These are phyloP conservation scores for Drymonia ruficornis DNA, from an alignment of 2,888 invertebrate species.

Conservation along the genomic window DNA sequence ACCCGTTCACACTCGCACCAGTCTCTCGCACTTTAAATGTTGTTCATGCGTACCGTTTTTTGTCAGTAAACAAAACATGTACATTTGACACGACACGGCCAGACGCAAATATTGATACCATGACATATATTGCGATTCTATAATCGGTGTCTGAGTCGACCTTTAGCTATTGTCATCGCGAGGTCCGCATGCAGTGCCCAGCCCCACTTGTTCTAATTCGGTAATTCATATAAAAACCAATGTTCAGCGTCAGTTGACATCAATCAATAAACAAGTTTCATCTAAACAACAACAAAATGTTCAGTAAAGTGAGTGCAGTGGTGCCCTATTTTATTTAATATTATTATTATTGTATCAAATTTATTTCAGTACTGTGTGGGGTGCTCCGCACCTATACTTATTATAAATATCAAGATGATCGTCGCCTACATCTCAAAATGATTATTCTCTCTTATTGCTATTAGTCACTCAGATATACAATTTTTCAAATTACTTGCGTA, in stretches of 20 bases:
- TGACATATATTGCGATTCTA: constrained; percentile 71
- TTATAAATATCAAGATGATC: no score
- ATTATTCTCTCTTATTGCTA: no score
- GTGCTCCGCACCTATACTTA: no score
- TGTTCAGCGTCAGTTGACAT: constrained; percentile 56
- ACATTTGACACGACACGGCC: constrained; percentile 44
- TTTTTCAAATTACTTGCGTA: no score
- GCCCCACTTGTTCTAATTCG: constrained; percentile 71
- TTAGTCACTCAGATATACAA: no score
- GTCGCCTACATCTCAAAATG: no score
- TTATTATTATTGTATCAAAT: background rate
- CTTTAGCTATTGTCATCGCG: constrained; percentile 69
- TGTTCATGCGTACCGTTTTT: constrained; percentile 24
- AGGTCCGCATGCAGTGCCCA: constrained; percentile 59
- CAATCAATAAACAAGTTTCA: constrained; percentile 62
- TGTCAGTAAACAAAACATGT: constrained; percentile 20
- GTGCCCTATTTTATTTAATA: constrained; percentile 5
- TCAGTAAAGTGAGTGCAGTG: constrained; percentile 68
- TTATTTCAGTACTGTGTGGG: no score
- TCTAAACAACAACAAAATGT: constrained; percentile 66
- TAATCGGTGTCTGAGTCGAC: constrained; percentile 62
- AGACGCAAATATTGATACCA: constrained; percentile 59
- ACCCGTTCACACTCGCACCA: background rate
- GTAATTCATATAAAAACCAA: constrained; percentile 72
- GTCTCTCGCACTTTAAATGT: constrained; percentile 11